Base-by-base conservation (phyloP, 2,797 vertebrate species). In the Syngnathus acus region DNA sequence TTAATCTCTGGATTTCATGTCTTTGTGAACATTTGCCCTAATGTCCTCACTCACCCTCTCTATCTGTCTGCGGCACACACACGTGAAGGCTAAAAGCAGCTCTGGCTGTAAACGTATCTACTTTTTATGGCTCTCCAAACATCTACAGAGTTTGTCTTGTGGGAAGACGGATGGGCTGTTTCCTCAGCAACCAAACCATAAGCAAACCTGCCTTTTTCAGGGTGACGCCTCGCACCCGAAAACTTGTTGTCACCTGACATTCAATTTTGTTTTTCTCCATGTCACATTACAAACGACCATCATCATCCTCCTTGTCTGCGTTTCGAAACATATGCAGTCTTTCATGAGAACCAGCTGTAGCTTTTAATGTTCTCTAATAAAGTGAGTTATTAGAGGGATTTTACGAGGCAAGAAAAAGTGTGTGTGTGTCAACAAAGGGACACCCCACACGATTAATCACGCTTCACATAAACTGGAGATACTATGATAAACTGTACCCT, bases 321-420 rank as follows among this genome's bases (percentile, higher is more conserved):
- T 51, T 7, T 51, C 9, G 50, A n/a, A 14, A 50, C 48, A n/a
- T n/a, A 50, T 7, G 48, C 48, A 50, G 48, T n/a, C 48, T 50
- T 50, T 21, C n/a, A n/a, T 51, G 19, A 51, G n/a, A 10, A 21
- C 9, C 50, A 51, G 50, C 50, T 51, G 50, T n/a, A 21, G 66
- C 65, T 70, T 82, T 67, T 75, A 80, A 77, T 78, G 73, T 76
- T 58, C 53, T 68, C 54, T 67, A 50, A 59, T 81, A 67, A 82
- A 83, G 57, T 62, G 65, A 74, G 70, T 80, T 78, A 77, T 80
- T 83, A 76, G 81, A 78, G 16, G 62, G 74, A 63, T 73, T 81
- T 70, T 65, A 75, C 32, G 60, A 65, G 70, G 64, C 61, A 65
- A 21, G 65, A 63, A n/a, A 51, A 51, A 51, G 50, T 21, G 50